phyloP scores from a whole-genome alignment of 35 echinoderm and acorn worm species.

The Hemicentrotus pulcherrimus region DNA sequence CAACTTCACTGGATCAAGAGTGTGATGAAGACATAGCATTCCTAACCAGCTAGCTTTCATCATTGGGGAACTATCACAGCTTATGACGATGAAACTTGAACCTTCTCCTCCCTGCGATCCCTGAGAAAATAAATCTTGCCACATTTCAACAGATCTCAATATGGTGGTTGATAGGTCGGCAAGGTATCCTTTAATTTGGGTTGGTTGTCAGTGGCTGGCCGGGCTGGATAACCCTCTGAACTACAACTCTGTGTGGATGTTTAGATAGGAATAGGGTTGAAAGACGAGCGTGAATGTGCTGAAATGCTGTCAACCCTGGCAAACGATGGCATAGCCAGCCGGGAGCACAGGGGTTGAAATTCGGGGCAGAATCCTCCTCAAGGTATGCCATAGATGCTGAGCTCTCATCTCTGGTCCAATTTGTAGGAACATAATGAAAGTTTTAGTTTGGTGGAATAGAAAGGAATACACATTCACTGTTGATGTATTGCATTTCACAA shows the following conservation, averaged over 20 bases:
- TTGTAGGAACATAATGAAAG: too few relatives aligned
- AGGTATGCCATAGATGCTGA: not conserved
- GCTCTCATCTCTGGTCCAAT: not conserved
- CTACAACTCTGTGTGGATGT: slow-evolving; percentile 14
- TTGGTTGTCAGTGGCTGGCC: not conserved
- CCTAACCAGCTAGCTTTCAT: not conserved
- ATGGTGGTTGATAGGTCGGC: not conserved
- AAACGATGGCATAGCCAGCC: not conserved
- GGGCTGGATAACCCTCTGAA: slow-evolving; percentile 10
- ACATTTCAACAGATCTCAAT: slow-evolving; percentile 28
- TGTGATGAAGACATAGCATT: not conserved
- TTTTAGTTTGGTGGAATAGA: too few relatives aligned
- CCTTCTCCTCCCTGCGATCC: not conserved
- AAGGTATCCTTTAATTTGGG: not conserved
- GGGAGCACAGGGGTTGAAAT: not conserved
- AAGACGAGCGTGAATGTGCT: slow-evolving; percentile 40
- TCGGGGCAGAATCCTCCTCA: not conserved
- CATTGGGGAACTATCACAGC: not conserved
- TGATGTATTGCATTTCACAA: too few relatives aligned
- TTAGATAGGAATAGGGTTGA: slow-evolving; percentile 27
- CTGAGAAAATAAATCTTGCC: slow-evolving; percentile 27
- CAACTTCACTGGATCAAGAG: too few relatives aligned
- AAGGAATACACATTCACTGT: too few relatives aligned
- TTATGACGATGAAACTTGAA: slow-evolving; percentile 6
- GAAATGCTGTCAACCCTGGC: not conserved